Percentiles rank a stretch among this genome's conserved stretches.
These are phyloP conservation scores for Girardinus metallicus DNA, from an alignment of 2,797 vertebrate genomes.

Conservation along the genomic window DNA sequence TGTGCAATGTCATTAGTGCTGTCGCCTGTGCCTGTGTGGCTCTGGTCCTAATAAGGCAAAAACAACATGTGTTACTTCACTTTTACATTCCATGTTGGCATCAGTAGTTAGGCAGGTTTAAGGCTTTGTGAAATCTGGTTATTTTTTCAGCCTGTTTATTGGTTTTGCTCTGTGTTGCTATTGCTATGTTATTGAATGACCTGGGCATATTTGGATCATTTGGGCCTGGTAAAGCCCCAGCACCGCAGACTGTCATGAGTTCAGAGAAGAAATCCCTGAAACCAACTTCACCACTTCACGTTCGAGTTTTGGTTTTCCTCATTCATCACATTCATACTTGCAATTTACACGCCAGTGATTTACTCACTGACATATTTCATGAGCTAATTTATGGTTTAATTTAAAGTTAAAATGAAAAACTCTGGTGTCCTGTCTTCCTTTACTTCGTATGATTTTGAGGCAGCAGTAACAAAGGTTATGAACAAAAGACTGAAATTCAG, in stretches of 20 bases:
- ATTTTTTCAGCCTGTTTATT: neutral
- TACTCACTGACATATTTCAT: neutral
- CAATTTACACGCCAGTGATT: neutral
- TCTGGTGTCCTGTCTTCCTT: neutral
- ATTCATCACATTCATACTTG: neutral
- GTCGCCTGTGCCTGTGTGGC: slow-evolving; percentile 65
- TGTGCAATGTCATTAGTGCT: slow-evolving; percentile 94
- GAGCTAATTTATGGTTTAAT: too few relatives aligned
- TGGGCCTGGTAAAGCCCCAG: neutral
- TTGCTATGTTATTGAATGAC: neutral
- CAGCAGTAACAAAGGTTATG: neutral
- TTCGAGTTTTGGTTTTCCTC: neutral
- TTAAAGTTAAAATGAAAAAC: too few relatives aligned
- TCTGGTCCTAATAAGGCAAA: slow-evolving; percentile 60
- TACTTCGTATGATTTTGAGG: neutral
- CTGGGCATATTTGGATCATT: neutral
- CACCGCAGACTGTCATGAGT: neutral
- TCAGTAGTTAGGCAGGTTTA: neutral
- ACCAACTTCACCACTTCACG: neutral
- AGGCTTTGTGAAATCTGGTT: neutral
- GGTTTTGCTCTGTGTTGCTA: neutral
- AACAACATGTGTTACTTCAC: neutral
- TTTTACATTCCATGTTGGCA: neutral
- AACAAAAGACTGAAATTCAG: neutral
- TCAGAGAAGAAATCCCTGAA: neutral